phyloP scores from a whole-genome alignment of 2,888 invertebrate species.

The Catocala nupta region DNA sequence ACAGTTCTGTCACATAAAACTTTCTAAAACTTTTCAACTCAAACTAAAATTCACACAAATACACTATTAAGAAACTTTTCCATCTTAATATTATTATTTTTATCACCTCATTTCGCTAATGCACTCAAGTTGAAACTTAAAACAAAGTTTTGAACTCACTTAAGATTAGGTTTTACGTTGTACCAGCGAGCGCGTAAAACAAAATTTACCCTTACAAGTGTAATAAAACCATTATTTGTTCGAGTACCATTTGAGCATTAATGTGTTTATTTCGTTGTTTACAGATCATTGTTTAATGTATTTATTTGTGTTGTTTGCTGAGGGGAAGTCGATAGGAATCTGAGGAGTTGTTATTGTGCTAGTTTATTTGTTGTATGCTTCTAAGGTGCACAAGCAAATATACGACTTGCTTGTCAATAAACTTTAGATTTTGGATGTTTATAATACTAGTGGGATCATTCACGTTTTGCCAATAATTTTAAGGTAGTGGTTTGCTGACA shows the following conservation, averaged over 20 bases:
- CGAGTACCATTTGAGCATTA: slow-evolving; percentile 25
- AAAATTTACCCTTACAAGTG: slow-evolving; percentile 30
- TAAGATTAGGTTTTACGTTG: slow-evolving; percentile 36
- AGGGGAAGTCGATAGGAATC: neutral
- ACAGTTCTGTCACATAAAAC: too few relatives aligned
- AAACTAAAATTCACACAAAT: neutral
- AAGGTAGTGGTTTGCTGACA: too few relatives aligned
- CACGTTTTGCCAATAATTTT: too few relatives aligned
- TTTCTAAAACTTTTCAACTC: neutral
- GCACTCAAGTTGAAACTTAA: slow-evolving; percentile 16
- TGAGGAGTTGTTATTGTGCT: neutral
- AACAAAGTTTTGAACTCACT: slow-evolving; percentile 38
- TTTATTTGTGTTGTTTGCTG: slow-evolving; percentile 20
- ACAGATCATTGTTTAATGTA: slow-evolving; percentile 9
- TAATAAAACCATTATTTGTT: slow-evolving; percentile 44
- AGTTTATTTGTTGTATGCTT: too few relatives aligned
- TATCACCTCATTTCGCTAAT: slow-evolving; percentile 39
- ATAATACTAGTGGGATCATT: too few relatives aligned
- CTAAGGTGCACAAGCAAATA: too few relatives aligned
- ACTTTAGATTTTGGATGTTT: too few relatives aligned
- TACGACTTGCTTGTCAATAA: too few relatives aligned
- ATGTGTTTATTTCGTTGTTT: slow-evolving; percentile 35
- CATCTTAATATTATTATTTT: slow-evolving; percentile 39
- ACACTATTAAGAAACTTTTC: slow-evolving; percentile 7
- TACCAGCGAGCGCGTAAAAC: slow-evolving; percentile 23